Conservation (phyloP, 2,797 vertebrate genomes). For the Lutjanus campechanus region DNA sequence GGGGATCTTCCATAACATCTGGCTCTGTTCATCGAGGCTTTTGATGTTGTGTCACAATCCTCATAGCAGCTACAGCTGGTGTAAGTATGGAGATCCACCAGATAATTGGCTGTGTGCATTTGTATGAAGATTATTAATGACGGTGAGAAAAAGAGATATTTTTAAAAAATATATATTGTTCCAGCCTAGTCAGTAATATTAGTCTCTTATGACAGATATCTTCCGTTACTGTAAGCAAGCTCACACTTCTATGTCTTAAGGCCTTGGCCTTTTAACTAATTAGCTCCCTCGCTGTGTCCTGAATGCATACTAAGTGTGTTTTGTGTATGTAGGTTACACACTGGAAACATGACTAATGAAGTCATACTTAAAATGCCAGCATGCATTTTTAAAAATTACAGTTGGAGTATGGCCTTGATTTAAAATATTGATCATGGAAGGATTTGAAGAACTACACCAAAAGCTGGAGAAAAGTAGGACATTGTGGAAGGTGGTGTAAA, state of each 20-base stretch:
- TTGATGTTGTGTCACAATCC: constrained; percentile 60
- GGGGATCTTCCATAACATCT: constrained; percentile 37
- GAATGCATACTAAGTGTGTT: constrained; percentile 50
- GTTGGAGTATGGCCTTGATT: background rate
- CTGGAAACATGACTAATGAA: constrained; percentile 21
- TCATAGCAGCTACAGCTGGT: constrained; percentile 35
- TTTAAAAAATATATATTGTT: background rate
- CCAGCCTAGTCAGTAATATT: background rate
- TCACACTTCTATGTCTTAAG: background rate
- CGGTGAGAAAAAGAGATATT: background rate
- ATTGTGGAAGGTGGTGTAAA: background rate
- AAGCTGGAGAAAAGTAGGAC: background rate
- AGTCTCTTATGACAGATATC: background rate
- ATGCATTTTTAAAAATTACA: constrained; percentile 31
- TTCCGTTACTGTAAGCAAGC: background rate
- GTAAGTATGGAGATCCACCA: background rate
- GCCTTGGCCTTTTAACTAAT: constrained; percentile 17
- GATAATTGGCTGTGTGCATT: constrained; percentile 12
- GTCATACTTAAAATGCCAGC: constrained; percentile 3
- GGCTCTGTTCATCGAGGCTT: constrained; percentile 44
- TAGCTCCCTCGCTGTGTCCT: constrained; percentile 28
- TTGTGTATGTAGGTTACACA: constrained; percentile 20
- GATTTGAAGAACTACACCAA: background rate
- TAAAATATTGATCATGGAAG: constrained; percentile 6
- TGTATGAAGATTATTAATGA: constrained; percentile 15